phyloP scores from a whole-genome alignment of 2,113 vertebrate genomes.

The Sterrhoptilus dennistouni region DNA sequence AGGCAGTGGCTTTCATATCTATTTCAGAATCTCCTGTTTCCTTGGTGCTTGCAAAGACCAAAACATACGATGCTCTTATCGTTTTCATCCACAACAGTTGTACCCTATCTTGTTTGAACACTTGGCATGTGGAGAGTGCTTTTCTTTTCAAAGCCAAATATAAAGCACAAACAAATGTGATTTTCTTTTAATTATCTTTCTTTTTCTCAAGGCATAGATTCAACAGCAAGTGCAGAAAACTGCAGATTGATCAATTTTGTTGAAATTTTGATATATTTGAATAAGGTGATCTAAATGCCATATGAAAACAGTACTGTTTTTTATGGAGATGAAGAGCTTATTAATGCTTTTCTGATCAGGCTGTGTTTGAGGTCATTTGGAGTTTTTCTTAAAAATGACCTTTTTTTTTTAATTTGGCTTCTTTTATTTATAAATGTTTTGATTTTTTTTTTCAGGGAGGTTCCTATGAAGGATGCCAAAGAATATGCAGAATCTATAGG shows the following conservation, averaged over 20 bases:
- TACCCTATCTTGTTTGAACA: background rate
- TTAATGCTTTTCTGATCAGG: background rate
- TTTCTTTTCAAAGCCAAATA: background rate
- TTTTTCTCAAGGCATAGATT: background rate
- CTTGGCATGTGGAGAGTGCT: background rate
- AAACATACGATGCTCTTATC: fast-evolving
- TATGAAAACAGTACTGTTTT: background rate
- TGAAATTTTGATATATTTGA: background rate
- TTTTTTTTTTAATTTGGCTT: background rate
- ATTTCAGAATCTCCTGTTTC: background rate
- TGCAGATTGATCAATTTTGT: background rate
- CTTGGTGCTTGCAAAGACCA: background rate
- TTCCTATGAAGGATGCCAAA: conserved; percentile 94
- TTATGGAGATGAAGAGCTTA: background rate
- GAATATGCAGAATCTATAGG: conserved; percentile 96
- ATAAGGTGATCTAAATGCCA: background rate
- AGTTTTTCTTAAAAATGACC: background rate
- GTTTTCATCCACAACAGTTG: background rate
- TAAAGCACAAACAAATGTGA: background rate
- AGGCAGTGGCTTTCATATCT: background rate
- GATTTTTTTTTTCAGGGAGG: conserved; percentile 79
- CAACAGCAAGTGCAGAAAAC: background rate
- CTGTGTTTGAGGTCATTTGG: background rate
- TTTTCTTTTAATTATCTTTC: background rate
- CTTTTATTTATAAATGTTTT: background rate